Conservation (phyloP, 1,140 invertebrate genomes). For the Neodiprion lecontei region DNA sequence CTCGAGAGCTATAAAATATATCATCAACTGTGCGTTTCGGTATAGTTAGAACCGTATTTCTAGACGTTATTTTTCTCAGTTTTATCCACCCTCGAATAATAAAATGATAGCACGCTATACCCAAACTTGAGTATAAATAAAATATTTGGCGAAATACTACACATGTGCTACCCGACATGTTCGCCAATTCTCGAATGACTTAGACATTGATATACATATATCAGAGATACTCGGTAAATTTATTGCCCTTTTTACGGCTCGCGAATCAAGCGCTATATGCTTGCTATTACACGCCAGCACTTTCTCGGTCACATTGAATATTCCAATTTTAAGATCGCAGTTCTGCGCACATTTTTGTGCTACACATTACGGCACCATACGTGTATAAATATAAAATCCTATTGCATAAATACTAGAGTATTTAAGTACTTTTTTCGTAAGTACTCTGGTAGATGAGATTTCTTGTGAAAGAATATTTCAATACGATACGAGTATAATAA, state of each 20-base stretch:
- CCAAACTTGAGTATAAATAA: neutral
- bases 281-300: too few species aligned
- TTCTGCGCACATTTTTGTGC: too few species aligned
- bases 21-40: neutral
- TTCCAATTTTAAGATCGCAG: too few species aligned
- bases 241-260: neutral
- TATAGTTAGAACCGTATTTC: neutral
- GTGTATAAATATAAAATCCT: constrained; percentile 5
- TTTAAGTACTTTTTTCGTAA: neutral
- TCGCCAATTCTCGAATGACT: neutral
- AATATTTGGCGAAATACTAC: neutral
- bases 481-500: neutral
- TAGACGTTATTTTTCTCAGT: neutral
- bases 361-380: neutral
- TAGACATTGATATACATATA: neutral
- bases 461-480: neutral
- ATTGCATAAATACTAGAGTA: neutral
- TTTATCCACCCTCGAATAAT: neutral
- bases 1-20: constrained; percentile 4
- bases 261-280: too few species aligned
- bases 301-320: too few species aligned
- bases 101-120: neutral
- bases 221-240: neutral
- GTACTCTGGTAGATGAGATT: neutral
- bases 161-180: neutral